Evolutionary conservation across 2,888 invertebrate genomes (phyloP).

Genomic region (Phyto melanocephala): DNA sequence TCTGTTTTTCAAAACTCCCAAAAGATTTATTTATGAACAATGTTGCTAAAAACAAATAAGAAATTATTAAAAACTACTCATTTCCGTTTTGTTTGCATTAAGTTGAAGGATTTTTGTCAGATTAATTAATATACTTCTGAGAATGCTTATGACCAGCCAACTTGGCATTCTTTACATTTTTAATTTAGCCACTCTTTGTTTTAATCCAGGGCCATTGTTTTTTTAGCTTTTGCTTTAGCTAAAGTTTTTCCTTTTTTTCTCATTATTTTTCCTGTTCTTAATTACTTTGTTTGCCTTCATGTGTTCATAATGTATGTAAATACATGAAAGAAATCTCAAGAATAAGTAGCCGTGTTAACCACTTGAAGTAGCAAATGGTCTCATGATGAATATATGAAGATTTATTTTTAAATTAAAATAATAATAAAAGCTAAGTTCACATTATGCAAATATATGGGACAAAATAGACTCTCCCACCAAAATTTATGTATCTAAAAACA

Average conservation of each 20-base stretch:
- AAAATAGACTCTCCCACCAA: too few relatives aligned
- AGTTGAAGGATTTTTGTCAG: constrained; percentile 39
- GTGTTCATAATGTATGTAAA: constrained; percentile 48
- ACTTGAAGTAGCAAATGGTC: too few relatives aligned
- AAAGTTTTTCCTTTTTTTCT: not conserved
- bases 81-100: not conserved
- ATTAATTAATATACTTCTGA: constrained; percentile 49
- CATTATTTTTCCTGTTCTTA: constrained; percentile 37
- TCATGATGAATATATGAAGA: too few relatives aligned
- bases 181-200: constrained; percentile 52
- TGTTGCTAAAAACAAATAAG: not conserved
- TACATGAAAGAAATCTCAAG: constrained; percentile 59
- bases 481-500: too few relatives aligned
- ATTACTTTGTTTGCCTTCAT: constrained; percentile 61
- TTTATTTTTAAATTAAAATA: too few relatives aligned
- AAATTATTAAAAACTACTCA: not conserved
- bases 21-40: too few relatives aligned
- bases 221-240: not conserved
- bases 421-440: too few relatives aligned
- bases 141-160: constrained; percentile 30
- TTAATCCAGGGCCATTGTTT: constrained; percentile 44
- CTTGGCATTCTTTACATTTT: constrained; percentile 53
- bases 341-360: constrained; percentile 62
- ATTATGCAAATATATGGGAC: too few relatives aligned
- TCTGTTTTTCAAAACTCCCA: too few relatives aligned